Percentiles rank a stretch among this genome's conserved stretches.
Conservation (phyloP, 2,113 vertebrate species). For the Gallinago undulata region DNA sequence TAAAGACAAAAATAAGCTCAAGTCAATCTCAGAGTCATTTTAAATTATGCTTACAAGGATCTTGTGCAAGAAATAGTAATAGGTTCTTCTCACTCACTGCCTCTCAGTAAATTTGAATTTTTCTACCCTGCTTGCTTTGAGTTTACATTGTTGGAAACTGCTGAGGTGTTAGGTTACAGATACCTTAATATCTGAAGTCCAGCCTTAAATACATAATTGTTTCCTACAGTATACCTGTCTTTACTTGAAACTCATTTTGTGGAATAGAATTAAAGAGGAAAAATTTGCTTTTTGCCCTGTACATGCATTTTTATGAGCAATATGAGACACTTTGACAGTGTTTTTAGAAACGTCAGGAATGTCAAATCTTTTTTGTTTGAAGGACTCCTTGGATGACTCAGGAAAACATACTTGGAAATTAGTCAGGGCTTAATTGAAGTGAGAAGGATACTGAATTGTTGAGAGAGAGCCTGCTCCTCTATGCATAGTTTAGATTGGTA, state of each 20-base stretch:
- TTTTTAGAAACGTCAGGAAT: neutral
- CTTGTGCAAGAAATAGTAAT: neutral
- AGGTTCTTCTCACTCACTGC: neutral
- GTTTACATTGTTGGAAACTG: neutral
- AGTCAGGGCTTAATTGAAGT: conserved; percentile 40
- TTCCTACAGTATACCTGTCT: neutral
- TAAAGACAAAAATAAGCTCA: conserved; percentile 5
- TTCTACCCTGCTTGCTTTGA: neutral
- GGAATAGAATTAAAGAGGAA: neutral
- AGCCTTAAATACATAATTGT: neutral
- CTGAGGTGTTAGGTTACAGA: conserved; percentile 1
- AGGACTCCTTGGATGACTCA: conserved; percentile 29
- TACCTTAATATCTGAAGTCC: neutral
- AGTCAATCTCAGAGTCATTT: neutral
- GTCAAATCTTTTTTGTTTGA: conserved; percentile 1
- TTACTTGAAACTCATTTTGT: neutral
- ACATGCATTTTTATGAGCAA: conserved; percentile 25
- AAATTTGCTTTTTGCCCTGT: neutral
- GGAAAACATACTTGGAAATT: conserved; percentile 21
- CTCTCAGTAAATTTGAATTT: neutral
- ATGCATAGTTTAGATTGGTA: neutral
- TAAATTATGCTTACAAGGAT: neutral
- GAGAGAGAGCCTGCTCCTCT: neutral
- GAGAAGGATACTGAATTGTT: neutral
- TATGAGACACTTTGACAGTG: neutral